These are phyloP conservation scores for Saccostrea glomerata DNA, from an alignment of 1,140 invertebrate species.

Conservation along the genomic window DNA sequence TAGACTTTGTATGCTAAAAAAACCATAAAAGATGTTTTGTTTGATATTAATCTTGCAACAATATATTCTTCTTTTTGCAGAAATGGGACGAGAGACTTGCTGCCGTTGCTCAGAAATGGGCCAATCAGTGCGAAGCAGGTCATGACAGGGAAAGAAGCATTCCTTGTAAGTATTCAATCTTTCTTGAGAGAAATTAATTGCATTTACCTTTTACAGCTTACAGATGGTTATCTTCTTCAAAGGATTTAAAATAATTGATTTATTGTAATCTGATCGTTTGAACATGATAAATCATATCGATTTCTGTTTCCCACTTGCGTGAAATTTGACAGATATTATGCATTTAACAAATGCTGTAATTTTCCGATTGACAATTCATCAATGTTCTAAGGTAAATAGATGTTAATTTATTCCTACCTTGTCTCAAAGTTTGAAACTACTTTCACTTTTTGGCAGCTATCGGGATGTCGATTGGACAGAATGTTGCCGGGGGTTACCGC, in stretches of 20 bases:
- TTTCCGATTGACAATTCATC: background rate
- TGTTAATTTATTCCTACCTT: background rate
- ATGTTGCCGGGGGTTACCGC: constrained; percentile 68
- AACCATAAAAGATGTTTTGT: too few relatives aligned
- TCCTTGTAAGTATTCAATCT: constrained; percentile 60
- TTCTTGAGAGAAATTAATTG: background rate
- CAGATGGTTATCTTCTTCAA: background rate
- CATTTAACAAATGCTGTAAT: background rate
- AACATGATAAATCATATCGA: background rate
- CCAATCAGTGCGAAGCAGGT: constrained; percentile 87
- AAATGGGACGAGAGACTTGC: constrained; percentile 93
- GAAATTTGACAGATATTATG: background rate
- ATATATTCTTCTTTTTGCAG: constrained; percentile 56
- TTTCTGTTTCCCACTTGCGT: too few relatives aligned
- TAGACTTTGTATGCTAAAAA: too few relatives aligned
- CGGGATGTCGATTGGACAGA: constrained; percentile 69
- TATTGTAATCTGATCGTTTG: background rate
- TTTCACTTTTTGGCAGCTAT: constrained; percentile 50
- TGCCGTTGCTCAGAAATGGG: constrained; percentile 88
- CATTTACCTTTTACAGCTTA: background rate
- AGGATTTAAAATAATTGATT: background rate
- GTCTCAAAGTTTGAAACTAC: background rate
- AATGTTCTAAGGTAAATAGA: background rate
- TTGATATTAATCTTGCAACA: too few relatives aligned
- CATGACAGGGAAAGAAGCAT: constrained; percentile 83